Conservation (phyloP, 2,113 vertebrate species). For the Pavo muticus region DNA sequence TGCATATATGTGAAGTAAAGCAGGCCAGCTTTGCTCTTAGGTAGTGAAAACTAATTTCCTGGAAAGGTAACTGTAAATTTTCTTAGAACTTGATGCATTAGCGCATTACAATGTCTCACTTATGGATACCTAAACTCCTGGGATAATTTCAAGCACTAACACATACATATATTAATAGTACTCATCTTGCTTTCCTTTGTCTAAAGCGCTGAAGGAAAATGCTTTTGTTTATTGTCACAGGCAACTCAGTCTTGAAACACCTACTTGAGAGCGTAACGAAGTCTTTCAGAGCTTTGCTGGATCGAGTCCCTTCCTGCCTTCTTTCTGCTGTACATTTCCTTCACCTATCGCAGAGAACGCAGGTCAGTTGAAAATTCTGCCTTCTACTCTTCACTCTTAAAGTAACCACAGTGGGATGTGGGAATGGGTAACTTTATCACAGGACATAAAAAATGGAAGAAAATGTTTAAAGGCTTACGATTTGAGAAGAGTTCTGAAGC, state of each 20-base stretch:
- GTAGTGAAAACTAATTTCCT: not conserved
- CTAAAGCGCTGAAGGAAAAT: not conserved
- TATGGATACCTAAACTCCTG: not conserved
- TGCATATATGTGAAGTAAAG: not conserved
- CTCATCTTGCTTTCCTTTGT: not conserved
- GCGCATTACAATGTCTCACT: not conserved
- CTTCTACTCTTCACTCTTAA: not conserved
- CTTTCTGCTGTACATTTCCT: not conserved
- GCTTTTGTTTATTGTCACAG: not conserved
- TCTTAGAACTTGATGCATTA: not conserved
- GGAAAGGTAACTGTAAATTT: not conserved
- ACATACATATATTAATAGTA: not conserved
- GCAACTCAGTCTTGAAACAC: not conserved
- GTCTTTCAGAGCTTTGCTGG: too few species aligned
- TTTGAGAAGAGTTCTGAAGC: not conserved
- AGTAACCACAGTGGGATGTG: not conserved
- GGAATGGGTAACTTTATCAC: not conserved
- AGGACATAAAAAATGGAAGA: not conserved
- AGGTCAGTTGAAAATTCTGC: not conserved
- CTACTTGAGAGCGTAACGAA: not conserved
- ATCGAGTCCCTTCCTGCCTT: not conserved
- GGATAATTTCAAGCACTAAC: not conserved
- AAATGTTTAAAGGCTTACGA: not conserved
- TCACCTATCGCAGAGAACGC: not conserved
- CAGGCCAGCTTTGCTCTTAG: not conserved